Percentiles rank a stretch among this genome's conserved stretches.
phyloP scores from a whole-genome alignment of 2,888 invertebrate genomes.

The Escarpia spicata region DNA sequence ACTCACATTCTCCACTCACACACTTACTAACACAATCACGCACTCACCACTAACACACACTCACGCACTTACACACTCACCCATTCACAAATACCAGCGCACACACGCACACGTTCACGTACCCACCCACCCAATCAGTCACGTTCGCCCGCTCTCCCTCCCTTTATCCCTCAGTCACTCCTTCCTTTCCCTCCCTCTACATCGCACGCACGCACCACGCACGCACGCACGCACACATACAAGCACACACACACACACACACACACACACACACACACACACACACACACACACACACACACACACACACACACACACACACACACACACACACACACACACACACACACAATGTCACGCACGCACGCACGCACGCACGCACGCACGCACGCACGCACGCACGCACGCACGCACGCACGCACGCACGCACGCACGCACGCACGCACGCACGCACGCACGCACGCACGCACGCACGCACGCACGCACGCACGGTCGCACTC shows the following conservation, averaged over 20 bases:
- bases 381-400: neutral
- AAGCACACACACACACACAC: too few species aligned
- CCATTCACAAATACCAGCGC: neutral
- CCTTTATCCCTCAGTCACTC: too few species aligned
- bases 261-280: too few species aligned
- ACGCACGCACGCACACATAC: neutral
- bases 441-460: neutral
- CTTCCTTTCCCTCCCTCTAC: too few species aligned
- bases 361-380: constrained; percentile 23
- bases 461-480: neutral
- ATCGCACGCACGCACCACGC: too few species aligned
- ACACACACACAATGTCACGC: constrained; percentile 11
- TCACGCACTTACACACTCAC: neutral
- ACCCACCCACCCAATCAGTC: neutral
- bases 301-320: constrained; percentile 13
- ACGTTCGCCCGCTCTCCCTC: neutral
- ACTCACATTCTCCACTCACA: neutral
- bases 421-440: neutral
- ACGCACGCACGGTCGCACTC: neutral
- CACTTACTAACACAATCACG: constrained; percentile 27
- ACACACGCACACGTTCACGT: constrained; percentile 18
- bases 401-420: neutral
- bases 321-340: constrained; percentile 22
- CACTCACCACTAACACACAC: constrained; percentile 7
- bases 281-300: too few species aligned